Percentiles rank a stretch among this genome's conserved stretches.
Conservation (phyloP, 2,113 vertebrate genomes). For the Pterocles gutturalis region DNA sequence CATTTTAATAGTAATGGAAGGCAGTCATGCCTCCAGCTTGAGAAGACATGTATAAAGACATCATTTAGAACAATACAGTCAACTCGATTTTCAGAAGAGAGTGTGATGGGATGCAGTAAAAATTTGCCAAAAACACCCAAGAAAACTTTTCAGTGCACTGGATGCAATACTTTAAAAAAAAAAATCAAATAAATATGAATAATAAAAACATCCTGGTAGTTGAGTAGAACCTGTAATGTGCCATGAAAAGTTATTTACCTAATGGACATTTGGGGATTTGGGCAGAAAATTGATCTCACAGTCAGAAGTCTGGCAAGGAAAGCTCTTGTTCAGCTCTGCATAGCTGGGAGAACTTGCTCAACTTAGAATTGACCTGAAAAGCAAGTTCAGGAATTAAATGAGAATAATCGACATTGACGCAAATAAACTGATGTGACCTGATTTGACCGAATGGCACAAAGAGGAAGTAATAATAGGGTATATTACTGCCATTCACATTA, state of each 20-base stretch:
- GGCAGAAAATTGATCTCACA: background rate
- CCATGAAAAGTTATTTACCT: background rate
- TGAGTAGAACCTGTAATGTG: background rate
- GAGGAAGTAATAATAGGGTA: background rate
- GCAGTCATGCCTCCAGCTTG: background rate
- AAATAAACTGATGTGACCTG: background rate
- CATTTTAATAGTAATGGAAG: background rate
- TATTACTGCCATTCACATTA: background rate
- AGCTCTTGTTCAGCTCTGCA: background rate
- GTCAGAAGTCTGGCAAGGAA: background rate
- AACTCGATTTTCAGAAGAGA: background rate
- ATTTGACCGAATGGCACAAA: background rate
- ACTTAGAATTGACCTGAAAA: background rate
- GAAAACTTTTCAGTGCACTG: background rate
- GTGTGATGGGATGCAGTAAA: background rate
- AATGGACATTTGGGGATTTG: background rate
- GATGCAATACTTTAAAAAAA: background rate
- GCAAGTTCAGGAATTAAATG: fast-evolving
- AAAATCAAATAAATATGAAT: background rate
- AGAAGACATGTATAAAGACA: background rate
- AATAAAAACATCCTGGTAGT: background rate
- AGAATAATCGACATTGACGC: fast-evolving
- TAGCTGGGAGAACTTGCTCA: background rate
- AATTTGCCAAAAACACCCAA: background rate
- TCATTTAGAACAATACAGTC: background rate